Percentiles rank a stretch among this genome's conserved stretches.
phyloP scores from a whole-genome alignment of 2,797 vertebrate species.

The Acrossocheilus wenchowensis region DNA sequence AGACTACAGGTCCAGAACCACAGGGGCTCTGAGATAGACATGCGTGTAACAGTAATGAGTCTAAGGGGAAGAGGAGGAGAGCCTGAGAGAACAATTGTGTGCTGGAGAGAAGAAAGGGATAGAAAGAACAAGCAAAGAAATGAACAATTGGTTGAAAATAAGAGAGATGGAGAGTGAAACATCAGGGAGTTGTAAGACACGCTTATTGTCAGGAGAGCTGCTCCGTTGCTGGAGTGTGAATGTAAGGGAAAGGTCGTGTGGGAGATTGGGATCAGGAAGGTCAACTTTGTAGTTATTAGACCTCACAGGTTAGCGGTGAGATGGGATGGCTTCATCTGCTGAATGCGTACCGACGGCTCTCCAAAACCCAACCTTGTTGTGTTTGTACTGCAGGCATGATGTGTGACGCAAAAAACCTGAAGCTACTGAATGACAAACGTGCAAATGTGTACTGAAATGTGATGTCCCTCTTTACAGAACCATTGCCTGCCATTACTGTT shows the following conservation, averaged over 20 bases:
- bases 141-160: conserved; percentile 36
- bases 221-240: conserved; percentile 48
- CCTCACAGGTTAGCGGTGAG: conserved; percentile 29
- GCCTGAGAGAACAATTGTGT: conserved; percentile 22
- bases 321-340: conserved; percentile 33
- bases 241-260: conserved; percentile 57
- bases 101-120: conserved; percentile 24
- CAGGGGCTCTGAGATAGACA: conserved; percentile 35
- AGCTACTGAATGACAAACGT: neutral
- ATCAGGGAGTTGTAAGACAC: conserved; percentile 39
- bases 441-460: neutral
- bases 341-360: conserved; percentile 12
- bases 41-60: conserved; percentile 58
- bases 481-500: neutral
- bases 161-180: conserved; percentile 15
- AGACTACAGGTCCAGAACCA: conserved; percentile 37
- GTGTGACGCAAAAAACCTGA: conserved; percentile 49
- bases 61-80: conserved; percentile 49
- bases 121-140: conserved; percentile 39
- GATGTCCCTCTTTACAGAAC: neutral
- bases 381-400: conserved; percentile 6
- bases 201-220: conserved; percentile 50
- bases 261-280: conserved; percentile 62
- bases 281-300: conserved; percentile 59
- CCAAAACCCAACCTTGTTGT: neutral